Percentiles rank a stretch among this genome's conserved stretches.
These are phyloP conservation scores for Lasiommata megera DNA, from an alignment of 2,888 invertebrate species.

Conservation along the genomic window DNA sequence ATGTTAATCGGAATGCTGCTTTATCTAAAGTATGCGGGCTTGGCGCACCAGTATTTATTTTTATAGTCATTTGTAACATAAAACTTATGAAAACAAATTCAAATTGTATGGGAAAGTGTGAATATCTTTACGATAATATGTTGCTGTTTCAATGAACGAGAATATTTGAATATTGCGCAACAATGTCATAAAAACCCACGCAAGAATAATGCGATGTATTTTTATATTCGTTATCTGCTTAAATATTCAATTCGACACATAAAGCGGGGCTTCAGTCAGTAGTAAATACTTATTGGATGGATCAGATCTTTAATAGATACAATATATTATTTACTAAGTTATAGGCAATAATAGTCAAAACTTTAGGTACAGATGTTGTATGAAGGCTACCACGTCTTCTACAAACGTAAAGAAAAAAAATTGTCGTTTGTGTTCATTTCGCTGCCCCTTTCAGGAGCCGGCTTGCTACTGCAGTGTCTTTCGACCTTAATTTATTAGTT, in stretches of 20 bases:
- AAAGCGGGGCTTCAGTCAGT: not conserved
- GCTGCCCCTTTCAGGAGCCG: no score
- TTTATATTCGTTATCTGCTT: not conserved
- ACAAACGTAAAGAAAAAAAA: no score
- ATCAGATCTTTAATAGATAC: no score
- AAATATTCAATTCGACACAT: not conserved
- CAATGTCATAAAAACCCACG: not conserved
- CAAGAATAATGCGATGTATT: not conserved
- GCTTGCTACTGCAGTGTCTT: no score
- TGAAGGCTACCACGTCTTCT: no score
- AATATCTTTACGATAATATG: conserved; percentile 8
- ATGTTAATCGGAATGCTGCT: not conserved
- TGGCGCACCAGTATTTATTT: conserved; percentile 21
- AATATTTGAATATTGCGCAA: not conserved
- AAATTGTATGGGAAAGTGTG: conserved; percentile 7
- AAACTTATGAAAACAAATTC: conserved; percentile 12
- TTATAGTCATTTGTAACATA: conserved; percentile 10
- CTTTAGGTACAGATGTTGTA: no score
- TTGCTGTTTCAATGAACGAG: not conserved
- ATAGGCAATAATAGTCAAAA: no score
- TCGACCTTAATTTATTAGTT: no score
- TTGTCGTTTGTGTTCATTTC: no score
- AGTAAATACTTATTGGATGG: no score
- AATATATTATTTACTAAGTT: no score
- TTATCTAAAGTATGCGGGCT: not conserved